Conservation (phyloP, 2,888 invertebrate species). For the Tenodera sinensis region DNA sequence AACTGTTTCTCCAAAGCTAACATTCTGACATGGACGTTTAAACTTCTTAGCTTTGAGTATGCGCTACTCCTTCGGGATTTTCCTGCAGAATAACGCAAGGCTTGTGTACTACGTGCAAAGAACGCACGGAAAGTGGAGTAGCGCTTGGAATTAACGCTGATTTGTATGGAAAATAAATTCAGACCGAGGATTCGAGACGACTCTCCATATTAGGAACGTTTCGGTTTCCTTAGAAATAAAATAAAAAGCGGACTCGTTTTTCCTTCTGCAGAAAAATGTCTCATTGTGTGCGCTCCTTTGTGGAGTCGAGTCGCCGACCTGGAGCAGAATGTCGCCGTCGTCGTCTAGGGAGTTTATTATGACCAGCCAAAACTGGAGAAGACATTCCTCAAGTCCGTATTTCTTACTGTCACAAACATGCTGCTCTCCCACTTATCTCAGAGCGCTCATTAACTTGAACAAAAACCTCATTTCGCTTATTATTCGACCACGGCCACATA, state of each 20-base stretch:
- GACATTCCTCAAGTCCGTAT: neutral
- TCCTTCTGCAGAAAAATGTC: neutral
- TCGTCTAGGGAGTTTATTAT: neutral
- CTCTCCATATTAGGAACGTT: neutral
- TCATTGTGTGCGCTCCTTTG: neutral
- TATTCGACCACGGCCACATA: neutral
- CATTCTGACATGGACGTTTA: too few relatives aligned
- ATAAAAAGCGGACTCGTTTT: neutral
- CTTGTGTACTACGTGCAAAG: neutral
- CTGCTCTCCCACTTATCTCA: neutral
- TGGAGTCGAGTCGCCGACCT: neutral
- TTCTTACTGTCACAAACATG: neutral
- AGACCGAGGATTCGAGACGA: neutral
- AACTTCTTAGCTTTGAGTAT: too few relatives aligned
- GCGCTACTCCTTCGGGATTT: too few relatives aligned
- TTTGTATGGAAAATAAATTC: neutral
- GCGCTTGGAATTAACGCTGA: neutral
- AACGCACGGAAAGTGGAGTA: neutral
- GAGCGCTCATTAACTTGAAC: neutral
- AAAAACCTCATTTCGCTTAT: neutral
- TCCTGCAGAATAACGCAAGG: too few relatives aligned
- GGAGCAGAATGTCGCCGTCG: neutral
- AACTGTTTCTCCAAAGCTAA: too few relatives aligned
- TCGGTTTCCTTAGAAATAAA: neutral
- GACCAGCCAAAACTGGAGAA: neutral